Percentiles rank a stretch among this genome's conserved stretches.
These are phyloP conservation scores for Oncorhynchus tshawytscha DNA, from an alignment of 2,113 vertebrate genomes.

Conservation along the genomic window DNA sequence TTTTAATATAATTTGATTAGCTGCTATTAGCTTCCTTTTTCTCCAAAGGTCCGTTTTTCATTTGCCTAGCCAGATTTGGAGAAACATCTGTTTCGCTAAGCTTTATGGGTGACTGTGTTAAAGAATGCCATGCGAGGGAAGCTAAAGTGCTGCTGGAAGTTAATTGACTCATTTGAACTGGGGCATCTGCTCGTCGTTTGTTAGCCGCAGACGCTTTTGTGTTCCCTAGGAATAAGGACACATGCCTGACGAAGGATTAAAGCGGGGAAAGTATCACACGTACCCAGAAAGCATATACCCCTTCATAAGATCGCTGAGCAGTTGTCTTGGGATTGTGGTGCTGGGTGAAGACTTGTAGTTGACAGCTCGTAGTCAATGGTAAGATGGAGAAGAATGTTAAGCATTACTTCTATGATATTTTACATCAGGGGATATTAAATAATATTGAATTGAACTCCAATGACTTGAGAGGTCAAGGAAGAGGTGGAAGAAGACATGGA, in stretches of 20 bases:
- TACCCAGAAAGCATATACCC: too few relatives aligned
- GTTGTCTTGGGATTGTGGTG: too few relatives aligned
- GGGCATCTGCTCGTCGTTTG: conserved; percentile 18
- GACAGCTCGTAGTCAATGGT: neutral
- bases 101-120: conserved; percentile 10
- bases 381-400: neutral
- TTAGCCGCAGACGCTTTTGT: conserved; percentile 4
- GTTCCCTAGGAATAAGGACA: neutral
- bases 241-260: neutral
- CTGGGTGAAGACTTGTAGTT: too few relatives aligned
- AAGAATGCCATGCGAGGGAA: neutral
- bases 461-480: too few relatives aligned
- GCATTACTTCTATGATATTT: too few relatives aligned
- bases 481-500: too few relatives aligned
- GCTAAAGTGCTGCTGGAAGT: conserved; percentile 1
- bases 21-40: neutral
- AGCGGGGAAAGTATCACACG: too few relatives aligned
- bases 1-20: neutral
- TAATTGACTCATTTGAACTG: conserved; percentile 14
- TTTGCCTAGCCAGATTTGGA: neutral
- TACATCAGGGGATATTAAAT: too few relatives aligned
- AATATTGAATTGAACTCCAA: too few relatives aligned
- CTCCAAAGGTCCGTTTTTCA: neutral
- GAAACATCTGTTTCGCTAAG: conserved; percentile 2
- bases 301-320: too few relatives aligned